Base-by-base conservation (phyloP, 1,140 invertebrate species). In the Leguminivora glycinivorella region DNA sequence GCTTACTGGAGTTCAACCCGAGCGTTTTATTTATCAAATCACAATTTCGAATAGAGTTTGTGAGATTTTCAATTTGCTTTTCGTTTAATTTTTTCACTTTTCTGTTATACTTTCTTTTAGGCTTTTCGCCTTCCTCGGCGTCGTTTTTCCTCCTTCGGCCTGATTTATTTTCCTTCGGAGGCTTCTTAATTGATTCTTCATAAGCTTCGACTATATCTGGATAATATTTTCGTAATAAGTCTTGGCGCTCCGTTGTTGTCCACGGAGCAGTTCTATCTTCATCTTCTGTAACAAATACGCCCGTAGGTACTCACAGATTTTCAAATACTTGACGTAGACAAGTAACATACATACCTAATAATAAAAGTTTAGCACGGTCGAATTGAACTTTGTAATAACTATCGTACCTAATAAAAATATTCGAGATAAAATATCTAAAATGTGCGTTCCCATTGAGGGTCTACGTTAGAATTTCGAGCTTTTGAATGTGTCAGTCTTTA, bases 181-280 rank as follows among this genome's bases (percentile, higher is more conserved):
- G 89, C 70, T 91, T 91, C 52, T 86, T 91, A 91, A 97, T 84
- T 80, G 90, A 81, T 91, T 91, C 56, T 75, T 91, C 89, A 60
- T 81, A 91, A 4, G 58, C 70, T 70, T 88, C 78, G 4, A 95
- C 95, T 74, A 96, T 77, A 43, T 93, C 85, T 77, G 93, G 95
- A 94, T 95, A 96, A 82, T 93, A 95, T 83, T 89, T 81, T 56
- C 92, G 85, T 73, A 97, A 92, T 25, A 94, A 78, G 67, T 93
- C 85, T 85, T 95, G 93, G 1, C 94, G 93, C 81, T 97, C 96
- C n/a, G 94, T 93, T 1, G 95, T 95, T 74, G 92, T 90, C 92
- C 93, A 93, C 0, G 93, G 79, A 71, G 90, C 82, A 66, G 90
- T 85, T 17, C 88, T 69, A 70, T 93, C 92, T 71, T 92, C 93